phyloP scores from a whole-genome alignment of 1,140 invertebrate genomes.

The Ostrea denselamellosa region DNA sequence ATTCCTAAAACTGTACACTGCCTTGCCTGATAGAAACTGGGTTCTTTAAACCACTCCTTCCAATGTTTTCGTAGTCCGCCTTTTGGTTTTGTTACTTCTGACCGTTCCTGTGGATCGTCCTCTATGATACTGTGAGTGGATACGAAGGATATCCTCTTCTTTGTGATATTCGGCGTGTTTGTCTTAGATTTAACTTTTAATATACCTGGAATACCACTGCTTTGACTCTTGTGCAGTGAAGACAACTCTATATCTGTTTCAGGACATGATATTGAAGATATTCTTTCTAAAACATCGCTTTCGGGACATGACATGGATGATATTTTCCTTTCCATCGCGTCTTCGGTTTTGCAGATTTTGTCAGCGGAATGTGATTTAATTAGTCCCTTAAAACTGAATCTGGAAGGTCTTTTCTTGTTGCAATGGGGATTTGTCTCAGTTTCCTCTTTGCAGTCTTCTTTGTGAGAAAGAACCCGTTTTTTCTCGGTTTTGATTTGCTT shows the following conservation, averaged over 20 bases:
- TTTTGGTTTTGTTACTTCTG: neutral
- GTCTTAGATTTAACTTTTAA: neutral
- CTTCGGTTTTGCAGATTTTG: neutral
- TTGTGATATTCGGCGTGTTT: neutral
- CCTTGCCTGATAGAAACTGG: constrained; percentile 81
- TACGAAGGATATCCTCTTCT: constrained; percentile 12
- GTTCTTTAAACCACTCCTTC: constrained; percentile 84
- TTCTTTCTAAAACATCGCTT: neutral
- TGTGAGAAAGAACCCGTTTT: neutral
- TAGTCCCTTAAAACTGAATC: neutral
- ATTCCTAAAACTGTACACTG: neutral
- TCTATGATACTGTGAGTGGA: neutral
- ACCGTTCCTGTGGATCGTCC: neutral
- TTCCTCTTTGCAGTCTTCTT: neutral
- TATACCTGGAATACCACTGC: neutral
- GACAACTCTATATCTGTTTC: constrained; percentile 12
- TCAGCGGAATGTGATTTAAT: neutral
- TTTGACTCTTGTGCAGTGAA: neutral
- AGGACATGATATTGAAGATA: constrained; percentile 1
- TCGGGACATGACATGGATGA: constrained; percentile 24
- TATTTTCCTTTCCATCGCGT: neutral
- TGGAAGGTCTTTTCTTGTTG: neutral
- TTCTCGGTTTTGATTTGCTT: neutral
- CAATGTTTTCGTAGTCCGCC: constrained; percentile 85
- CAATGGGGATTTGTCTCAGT: neutral